These are phyloP conservation scores for Tetragnatha versicolor DNA, from an alignment of 1,140 invertebrate species.

Conservation along the genomic window DNA sequence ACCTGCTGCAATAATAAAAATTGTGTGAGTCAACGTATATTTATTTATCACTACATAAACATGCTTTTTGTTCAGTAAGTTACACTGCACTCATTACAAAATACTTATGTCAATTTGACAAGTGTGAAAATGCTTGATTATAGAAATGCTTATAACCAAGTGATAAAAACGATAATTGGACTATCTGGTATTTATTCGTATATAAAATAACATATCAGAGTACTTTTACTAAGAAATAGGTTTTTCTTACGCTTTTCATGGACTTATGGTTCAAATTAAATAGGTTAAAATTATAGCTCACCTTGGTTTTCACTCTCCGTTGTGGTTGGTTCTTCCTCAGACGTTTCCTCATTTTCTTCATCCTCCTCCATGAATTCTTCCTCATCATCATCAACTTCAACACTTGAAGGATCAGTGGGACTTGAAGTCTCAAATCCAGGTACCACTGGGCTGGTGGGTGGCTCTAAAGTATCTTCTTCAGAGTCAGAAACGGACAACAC, in stretches of 20 bases:
- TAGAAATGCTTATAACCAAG: no score
- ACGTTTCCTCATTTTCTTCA: background rate
- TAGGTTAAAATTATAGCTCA: no score
- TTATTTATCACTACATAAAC: no score
- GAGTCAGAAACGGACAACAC: background rate
- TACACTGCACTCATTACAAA: background rate
- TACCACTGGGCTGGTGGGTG: background rate
- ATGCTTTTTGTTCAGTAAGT: no score
- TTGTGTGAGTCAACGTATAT: background rate
- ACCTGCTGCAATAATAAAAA: background rate
- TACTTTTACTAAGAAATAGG: no score
- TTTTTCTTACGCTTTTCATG: no score
- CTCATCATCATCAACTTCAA: background rate
- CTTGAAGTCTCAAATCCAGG: constrained; percentile 17
- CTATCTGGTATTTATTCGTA: no score
- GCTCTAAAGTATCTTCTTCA: constrained; percentile 1
- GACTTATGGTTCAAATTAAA: no score
- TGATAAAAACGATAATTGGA: no score
- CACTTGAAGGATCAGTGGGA: background rate
- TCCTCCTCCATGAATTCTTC: background rate
- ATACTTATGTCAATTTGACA: no score
- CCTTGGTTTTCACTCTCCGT: constrained; percentile 22
- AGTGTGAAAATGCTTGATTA: no score
- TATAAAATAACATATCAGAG: no score
- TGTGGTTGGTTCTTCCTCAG: constrained; percentile 1